Evolutionary conservation across 2,113 vertebrate species (phyloP), one percentile per base, ranked within the genome.

Genomic region (Callipepla squamata): DNA sequence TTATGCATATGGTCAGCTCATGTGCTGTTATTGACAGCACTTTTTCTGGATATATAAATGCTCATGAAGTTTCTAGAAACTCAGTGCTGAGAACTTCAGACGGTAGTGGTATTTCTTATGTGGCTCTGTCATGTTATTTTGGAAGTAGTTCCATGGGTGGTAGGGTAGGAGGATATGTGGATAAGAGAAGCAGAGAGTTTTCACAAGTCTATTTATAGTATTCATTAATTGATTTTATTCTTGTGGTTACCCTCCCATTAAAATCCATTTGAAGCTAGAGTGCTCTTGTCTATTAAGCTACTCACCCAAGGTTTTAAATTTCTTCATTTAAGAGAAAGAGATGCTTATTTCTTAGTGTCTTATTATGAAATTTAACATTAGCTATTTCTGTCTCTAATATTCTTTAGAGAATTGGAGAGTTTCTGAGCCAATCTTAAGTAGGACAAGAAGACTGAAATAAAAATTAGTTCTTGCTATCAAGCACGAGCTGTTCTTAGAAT

Each of bases 221-320:
- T 83, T 96, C 93, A 96, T 97, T 95, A 93, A 97, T 95, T 97
- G 95, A 97, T 96, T 96, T 95, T 95, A 90, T 94, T 89, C 92
- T 97, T 92, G 85, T 89, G 91, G 91, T 95, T 96, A 85, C 89
- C 89, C 62, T 95, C 85, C 93, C 89, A 93, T 96, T 96, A 93
- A 95, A 96, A 97, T 89, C 61, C 86, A 96, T 97, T 95, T 95
- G 92, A 95, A 97, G 87, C 84, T 85, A 85, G 89, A 96, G 91
- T 95, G 74, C 80, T 95, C 89, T 94, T 95, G 92, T 94, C 87
- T 94, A 83, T 96, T 93, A 91, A 94, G 76, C 58, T 80, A 57
- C 84, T 93, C 78, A 65, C 74, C 62, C 85, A 85, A 67, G 84
- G 53, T 87, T 92, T 97, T 95, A 96, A 94, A 96, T 96, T 95